Base-by-base conservation (phyloP, 2,888 invertebrate species). In the Watsonalla binaria region DNA sequence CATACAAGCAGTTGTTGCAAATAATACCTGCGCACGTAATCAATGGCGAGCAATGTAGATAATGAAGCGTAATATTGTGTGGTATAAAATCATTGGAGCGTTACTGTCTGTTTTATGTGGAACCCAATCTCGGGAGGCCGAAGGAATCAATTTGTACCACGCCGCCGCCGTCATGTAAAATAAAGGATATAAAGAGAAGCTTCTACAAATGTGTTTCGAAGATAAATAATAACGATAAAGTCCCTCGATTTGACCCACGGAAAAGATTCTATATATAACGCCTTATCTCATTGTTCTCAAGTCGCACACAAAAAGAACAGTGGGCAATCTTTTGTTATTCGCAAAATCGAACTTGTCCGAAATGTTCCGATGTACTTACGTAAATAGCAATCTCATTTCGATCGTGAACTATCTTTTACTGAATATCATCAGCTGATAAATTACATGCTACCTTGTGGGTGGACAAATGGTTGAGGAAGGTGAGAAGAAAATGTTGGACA, bases 141-240 rank as follows among this genome's bases (percentile, higher is more conserved):
- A 62, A 66, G 68, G 71, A 80, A 80, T 80, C 79, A 81, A 80
- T 83, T 80, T 80, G 75, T 72, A 68, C 74, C 59, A 59, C 65
- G 64, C 63, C 68, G 65, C 65, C 68, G 65, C 65, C 66, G 65
- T 71, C 71, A 75, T 80, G 78, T 78, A 76, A 79, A 81, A 80
- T 80, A 77, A 79, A 68, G 74, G 70, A 75, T 78, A 73, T 70
- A 74, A 72, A 74, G 63, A 65, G 65, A 60, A 74, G 68, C 68
- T 72, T 58, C 66, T 67, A 73, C 72, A 78, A 79, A 80, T 82
- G 76, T 78, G 74, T 76, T 76, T 76, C 74, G 60, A 65, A 79
- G 76, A 82, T 80, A 82, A 82, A 82, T 81, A 80, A 80, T 80
- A 81, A 76, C 78, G 79, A 79, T 75, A 80, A 78, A 77, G 71